Evolutionary conservation across 2,113 vertebrate genomes (phyloP).

Genomic region (Corvus hawaiiensis): DNA sequence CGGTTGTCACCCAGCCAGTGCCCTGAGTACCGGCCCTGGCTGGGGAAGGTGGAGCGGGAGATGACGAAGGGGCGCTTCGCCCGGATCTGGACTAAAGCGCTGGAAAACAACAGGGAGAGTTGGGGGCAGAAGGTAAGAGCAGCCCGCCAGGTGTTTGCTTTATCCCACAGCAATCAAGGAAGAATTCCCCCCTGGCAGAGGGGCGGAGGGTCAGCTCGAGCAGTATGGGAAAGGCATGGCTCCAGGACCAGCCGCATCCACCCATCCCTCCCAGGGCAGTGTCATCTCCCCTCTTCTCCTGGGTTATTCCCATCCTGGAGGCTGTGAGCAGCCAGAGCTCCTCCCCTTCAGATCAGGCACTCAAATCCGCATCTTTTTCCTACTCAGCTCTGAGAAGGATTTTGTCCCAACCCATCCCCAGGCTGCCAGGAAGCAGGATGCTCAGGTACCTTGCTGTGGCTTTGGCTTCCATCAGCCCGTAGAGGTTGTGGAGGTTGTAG

Average conservation of each 20-base stretch:
- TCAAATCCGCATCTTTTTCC: background rate
- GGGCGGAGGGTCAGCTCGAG: fast-evolving
- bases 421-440: fast-evolving
- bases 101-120: conserved; percentile 30
- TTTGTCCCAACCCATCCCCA: background rate
- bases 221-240: fast-evolving
- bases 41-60: conserved; percentile 88
- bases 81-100: conserved; percentile 77
- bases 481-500: conserved; percentile 80
- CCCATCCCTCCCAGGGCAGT: background rate
- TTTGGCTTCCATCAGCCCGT: conserved; percentile 78
- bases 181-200: background rate
- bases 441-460: conserved; percentile 68
- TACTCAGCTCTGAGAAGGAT: background rate
- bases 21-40: conserved; percentile 85
- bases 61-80: conserved; percentile 82
- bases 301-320: background rate
- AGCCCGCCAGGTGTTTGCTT: background rate
- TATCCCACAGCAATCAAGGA: background rate
- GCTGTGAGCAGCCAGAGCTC: background rate
- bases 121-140: background rate
- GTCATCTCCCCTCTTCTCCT: background rate
- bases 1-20: conserved; percentile 90
- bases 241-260: background rate
- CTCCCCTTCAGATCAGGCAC: background rate